A percentile compares a stretch with the other conserved stretches of the same genome.
Evolutionary conservation across 2,797 vertebrate species (phyloP).

Genomic region (Squalus acanthias): DNA sequence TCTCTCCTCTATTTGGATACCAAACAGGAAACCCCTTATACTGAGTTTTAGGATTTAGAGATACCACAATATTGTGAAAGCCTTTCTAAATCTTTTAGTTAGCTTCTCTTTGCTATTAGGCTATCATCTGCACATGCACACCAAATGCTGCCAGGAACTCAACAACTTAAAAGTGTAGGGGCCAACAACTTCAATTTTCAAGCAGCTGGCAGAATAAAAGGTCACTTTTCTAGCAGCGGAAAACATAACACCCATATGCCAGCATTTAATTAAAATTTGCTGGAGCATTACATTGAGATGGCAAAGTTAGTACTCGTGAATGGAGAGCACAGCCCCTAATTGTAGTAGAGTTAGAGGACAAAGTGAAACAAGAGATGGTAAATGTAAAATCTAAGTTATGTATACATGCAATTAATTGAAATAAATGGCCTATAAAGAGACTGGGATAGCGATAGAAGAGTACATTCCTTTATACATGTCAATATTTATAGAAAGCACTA

Average conservation of each 20-base stretch:
- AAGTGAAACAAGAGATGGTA: neutral
- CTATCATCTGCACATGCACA: neutral
- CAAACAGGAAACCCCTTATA: neutral
- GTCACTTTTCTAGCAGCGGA: neutral
- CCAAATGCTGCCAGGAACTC: neutral
- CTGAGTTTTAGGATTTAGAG: neutral
- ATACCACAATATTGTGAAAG: neutral
- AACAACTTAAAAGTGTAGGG: neutral
- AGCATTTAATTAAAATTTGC: neutral
- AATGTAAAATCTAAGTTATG: neutral
- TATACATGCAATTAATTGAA: neutral
- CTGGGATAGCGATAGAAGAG: neutral
- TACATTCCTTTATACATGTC: neutral
- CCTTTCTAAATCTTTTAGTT: neutral
- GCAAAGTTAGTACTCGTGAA: neutral
- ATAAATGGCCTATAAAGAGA: no score
- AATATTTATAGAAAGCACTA: constrained; percentile 7
- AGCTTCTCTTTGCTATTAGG: no score
- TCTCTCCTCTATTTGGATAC: neutral
- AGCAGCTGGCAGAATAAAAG: neutral
- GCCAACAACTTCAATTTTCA: neutral
- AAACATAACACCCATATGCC: neutral
- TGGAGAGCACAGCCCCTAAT: neutral
- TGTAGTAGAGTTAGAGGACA: neutral
- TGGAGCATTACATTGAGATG: neutral